Conservation (phyloP, 2,888 invertebrate genomes). For the Dicycla oo region DNA sequence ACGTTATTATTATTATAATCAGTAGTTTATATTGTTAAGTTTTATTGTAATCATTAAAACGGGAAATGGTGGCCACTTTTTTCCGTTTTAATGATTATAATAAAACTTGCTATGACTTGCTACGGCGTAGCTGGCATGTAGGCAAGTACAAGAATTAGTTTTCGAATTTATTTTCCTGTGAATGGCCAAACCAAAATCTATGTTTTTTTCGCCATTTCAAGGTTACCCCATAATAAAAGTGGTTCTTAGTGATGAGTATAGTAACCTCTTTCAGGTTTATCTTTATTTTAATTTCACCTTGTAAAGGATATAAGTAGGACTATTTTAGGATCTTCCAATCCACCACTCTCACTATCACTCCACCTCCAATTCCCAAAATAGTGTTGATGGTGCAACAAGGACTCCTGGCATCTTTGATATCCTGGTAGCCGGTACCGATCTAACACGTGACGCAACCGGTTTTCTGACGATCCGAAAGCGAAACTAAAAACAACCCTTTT, state of each 20-base stretch:
- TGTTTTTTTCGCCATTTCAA: neutral
- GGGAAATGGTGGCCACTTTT: too few relatives aligned
- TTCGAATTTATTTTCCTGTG: neutral
- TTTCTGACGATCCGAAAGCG: neutral
- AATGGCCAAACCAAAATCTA: neutral
- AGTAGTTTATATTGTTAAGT: too few relatives aligned
- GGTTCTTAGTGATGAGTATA: neutral
- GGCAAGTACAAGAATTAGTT: neutral
- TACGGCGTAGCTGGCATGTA: neutral
- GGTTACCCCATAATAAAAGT: neutral
- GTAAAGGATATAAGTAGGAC: too few relatives aligned
- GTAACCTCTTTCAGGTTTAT: neutral
- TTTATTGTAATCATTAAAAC: too few relatives aligned
- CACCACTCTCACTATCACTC: too few relatives aligned
- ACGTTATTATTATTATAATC: too few relatives aligned
- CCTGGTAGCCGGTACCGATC: constrained; percentile 7
- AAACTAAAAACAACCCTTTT: neutral
- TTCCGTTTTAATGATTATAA: too few relatives aligned
- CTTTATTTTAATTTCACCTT: neutral
- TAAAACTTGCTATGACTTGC: neutral
- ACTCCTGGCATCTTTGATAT: constrained; percentile 1
- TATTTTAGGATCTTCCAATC: too few relatives aligned
- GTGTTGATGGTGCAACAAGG: neutral
- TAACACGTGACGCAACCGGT: constrained; percentile 1
- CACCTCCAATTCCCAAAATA: too few relatives aligned